Evolutionary conservation across 2,113 vertebrate genomes (phyloP), one percentile per base, ranked within the genome.

Genomic region (Myiagra hebetior): DNA sequence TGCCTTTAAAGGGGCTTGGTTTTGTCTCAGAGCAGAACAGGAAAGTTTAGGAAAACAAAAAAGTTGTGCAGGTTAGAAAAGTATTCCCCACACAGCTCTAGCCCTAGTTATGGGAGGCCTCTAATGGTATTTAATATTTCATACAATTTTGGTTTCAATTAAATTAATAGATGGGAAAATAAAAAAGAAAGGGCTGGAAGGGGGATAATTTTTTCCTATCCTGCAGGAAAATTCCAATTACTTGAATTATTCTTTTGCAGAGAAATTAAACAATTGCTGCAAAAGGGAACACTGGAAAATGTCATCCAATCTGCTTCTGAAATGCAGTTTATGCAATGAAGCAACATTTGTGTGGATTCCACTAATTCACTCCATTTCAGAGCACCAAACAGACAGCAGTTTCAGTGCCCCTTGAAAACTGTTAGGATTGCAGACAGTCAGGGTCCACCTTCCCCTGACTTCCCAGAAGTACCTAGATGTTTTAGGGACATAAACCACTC

Each of bases 211-310:
- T 95, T 96, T 97, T 95, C 93, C 93, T 95, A 93, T 85, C 96
- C 91, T 82, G 62, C 88, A 69, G 93, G 70, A 93, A 96, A 96
- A 89, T 94, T 93, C 62, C 65, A 95, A 70, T 76, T 94, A 91
- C 74, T 95, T 82, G 82, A 91, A 87, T 89, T 91, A 89, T 91
- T 90, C 87, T 93, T 95, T 65, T 79, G 50, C 78, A 90, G 70
- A 95, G 59, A 55, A 97, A 96, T 64, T 22, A 96, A 94, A 93
- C 90, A 95, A 96, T 95, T 95, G 67, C 63, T 96, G 90, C 82
- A 90, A 52, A 93, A 30, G 15, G 17, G 19, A 94, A 86, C 50
- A 65, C 2, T 84, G 85, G 72, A 91, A 96, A 96, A 96, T 92
- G 47, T 83, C 77, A 90, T 77, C 59, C 46, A 82, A 77, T 87